Percentiles rank a stretch among this genome's conserved stretches.
phyloP scores from a whole-genome alignment of 2,797 vertebrate species.

The Danio aesculapii region DNA sequence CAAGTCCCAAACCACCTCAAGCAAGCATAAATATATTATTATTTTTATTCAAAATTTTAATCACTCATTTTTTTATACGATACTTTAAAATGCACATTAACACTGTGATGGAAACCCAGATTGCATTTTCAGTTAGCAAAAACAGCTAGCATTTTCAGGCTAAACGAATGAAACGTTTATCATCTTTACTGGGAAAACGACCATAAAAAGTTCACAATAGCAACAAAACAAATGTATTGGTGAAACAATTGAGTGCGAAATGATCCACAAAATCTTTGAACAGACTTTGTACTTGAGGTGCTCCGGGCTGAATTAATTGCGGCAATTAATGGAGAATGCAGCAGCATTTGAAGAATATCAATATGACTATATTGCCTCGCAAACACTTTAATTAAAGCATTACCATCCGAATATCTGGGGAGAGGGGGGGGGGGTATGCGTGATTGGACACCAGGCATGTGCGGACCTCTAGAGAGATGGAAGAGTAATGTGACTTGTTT shows the following conservation, averaged over 20 bases:
- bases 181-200: too few species aligned
- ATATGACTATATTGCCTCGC: not conserved
- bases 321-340: not conserved
- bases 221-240: not conserved
- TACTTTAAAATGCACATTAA: too few species aligned
- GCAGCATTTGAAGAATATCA: not conserved
- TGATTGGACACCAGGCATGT: conserved; percentile 9
- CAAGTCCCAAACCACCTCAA: too few species aligned
- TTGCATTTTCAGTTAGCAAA: too few species aligned
- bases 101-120: too few species aligned
- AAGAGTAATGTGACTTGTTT: conserved; percentile 30
- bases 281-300: not conserved
- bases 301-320: conserved; percentile 8
- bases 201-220: not conserved
- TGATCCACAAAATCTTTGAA: not conserved
- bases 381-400: conserved; percentile 15
- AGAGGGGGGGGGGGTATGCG: not conserved
- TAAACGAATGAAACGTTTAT: too few species aligned
- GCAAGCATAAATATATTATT: too few species aligned
- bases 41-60: too few species aligned
- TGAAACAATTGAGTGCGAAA: not conserved
- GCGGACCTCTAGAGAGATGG: not conserved
- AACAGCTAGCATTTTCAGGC: too few species aligned
- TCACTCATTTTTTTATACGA: too few species aligned
- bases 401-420: conserved; percentile 6